Conservation (phyloP, 30 jellyfish, hydroid and myxozoan genomes). For the Hydra vulgaris region DNA sequence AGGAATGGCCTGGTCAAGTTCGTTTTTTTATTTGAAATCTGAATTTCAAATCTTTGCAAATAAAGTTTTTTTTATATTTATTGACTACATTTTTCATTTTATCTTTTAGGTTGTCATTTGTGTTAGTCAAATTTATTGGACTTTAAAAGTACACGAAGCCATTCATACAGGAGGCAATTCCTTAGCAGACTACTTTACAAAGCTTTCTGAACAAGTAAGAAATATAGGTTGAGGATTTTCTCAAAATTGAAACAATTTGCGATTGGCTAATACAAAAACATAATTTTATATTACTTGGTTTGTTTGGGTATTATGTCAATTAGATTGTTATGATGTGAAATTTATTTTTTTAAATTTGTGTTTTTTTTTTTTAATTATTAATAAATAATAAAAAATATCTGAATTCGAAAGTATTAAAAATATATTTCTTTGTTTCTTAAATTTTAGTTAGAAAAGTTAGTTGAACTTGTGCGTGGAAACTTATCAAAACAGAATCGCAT, state of each 20-base stretch:
- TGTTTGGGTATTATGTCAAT: too few relatives aligned
- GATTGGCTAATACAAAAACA: too few relatives aligned
- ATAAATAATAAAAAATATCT: too few relatives aligned
- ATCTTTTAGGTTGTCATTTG: constrained; percentile 74
- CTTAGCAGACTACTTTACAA: constrained; percentile 62
- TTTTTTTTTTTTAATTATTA: too few relatives aligned
- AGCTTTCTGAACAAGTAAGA: constrained; percentile 59
- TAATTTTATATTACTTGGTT: too few relatives aligned
- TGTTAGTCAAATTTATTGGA: constrained; percentile 93
- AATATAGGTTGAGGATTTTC: too few relatives aligned
- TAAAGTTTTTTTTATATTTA: not conserved
- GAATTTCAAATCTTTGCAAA: not conserved
- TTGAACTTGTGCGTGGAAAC: constrained; percentile 87
- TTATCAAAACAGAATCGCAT: constrained; percentile 90
- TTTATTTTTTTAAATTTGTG: too few relatives aligned
- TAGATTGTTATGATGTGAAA: too few relatives aligned
- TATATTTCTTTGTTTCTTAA: not conserved
- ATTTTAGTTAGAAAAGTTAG: constrained; percentile 63
- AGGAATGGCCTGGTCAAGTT: constrained; percentile 98
- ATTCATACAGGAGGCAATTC: constrained; percentile 88
- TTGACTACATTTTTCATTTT: not conserved
- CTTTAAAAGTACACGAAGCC: constrained; percentile 96
- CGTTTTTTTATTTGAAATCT: not conserved
- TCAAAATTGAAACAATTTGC: too few relatives aligned
- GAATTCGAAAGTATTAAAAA: not conserved